Conservation (phyloP, 2,113 vertebrate genomes). For the Haemorhous mexicanus region DNA sequence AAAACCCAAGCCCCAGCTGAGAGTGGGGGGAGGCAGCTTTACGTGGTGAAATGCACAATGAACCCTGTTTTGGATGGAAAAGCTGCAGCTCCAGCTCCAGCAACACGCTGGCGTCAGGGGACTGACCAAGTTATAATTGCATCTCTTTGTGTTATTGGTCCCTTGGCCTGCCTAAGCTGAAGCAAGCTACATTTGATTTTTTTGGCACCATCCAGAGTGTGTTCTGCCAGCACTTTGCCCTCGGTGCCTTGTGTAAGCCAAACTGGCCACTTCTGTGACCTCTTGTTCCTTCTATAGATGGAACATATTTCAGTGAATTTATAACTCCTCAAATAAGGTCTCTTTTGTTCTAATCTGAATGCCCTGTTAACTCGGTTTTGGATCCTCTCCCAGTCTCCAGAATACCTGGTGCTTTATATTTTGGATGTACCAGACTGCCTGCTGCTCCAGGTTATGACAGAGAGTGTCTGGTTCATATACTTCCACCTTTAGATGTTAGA, state of each 20-base stretch:
- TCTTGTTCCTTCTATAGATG: conserved; percentile 48
- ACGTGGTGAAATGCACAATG: not conserved
- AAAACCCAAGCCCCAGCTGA: not conserved
- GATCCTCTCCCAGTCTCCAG: conserved; percentile 16
- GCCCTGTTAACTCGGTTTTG: conserved; percentile 18
- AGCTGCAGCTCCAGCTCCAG: not conserved
- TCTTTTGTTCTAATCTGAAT: conserved; percentile 41
- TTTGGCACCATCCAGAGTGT: not conserved
- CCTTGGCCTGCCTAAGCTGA: conserved; percentile 29
- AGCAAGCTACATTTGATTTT: conserved; percentile 41
- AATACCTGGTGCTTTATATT: conserved; percentile 22
- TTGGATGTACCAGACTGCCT: not conserved
- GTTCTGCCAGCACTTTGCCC: conserved; percentile 33
- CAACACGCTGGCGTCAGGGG: not conserved
- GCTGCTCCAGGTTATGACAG: not conserved
- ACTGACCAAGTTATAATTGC: conserved; percentile 46
- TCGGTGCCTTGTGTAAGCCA: conserved; percentile 10
- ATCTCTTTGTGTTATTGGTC: conserved; percentile 48
- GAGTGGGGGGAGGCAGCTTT: not conserved
- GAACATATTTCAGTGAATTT: conserved; percentile 27
- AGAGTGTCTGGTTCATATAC: not conserved
- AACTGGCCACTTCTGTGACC: conserved; percentile 48
- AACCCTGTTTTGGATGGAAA: conserved; percentile 3
- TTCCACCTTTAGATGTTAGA: not conserved
- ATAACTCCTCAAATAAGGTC: conserved; percentile 39